phyloP scores from a whole-genome alignment of 2,113 vertebrate genomes.

The Colaptes auratus region DNA sequence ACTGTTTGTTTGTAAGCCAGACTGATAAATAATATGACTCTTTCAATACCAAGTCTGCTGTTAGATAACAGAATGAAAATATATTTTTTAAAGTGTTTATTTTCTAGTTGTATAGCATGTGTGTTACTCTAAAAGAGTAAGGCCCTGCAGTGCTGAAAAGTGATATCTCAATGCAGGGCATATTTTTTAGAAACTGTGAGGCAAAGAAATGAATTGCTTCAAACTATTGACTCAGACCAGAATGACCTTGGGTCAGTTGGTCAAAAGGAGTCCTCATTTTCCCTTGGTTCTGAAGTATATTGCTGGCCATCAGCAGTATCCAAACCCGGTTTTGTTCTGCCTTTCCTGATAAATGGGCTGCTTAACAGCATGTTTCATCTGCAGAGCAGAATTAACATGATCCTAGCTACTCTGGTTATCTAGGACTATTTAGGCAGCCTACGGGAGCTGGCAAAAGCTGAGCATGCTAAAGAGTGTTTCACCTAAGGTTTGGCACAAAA shows the following conservation, averaged over 20 bases:
- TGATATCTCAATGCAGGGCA: not conserved
- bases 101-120: not conserved
- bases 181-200: not conserved
- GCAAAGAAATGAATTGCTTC: not conserved
- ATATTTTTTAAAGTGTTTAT: not conserved
- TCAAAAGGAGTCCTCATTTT: not conserved
- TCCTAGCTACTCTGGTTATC: not conserved
- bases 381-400: not conserved
- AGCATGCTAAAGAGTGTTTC: not conserved
- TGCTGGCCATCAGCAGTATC: not conserved
- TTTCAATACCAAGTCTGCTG: not conserved
- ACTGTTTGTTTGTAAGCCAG: not conserved
- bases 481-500: not conserved
- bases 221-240: not conserved
- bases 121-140: not conserved
- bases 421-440: not conserved
- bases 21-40: not conserved
- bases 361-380: not conserved
- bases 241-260: not conserved
- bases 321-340: not conserved
- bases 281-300: not conserved
- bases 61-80: not conserved
- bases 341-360: not conserved
- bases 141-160: not conserved
- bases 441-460: conserved; percentile 5